phyloP scores from a whole-genome alignment of 2,888 invertebrate genomes.

The Disparrhopalites patrizii region DNA sequence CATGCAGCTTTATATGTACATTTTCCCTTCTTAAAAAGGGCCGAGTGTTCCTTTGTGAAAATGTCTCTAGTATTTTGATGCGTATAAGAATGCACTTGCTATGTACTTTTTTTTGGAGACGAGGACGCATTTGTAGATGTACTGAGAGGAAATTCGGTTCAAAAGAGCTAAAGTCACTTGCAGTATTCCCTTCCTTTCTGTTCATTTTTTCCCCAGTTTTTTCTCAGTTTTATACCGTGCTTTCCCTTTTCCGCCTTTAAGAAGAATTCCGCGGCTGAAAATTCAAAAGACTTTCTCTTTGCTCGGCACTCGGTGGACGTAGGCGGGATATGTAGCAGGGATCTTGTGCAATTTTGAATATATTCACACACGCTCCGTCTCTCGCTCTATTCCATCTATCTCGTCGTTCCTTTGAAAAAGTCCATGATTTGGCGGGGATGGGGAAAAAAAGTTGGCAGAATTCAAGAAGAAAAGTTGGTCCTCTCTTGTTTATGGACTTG shows the following conservation, averaged over 20 bases:
- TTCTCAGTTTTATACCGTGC: no score
- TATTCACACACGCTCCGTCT: not conserved
- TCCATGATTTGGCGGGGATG: not conserved
- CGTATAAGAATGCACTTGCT: not conserved
- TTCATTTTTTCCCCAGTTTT: not conserved
- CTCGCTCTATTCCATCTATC: not conserved
- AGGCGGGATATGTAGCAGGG: no score
- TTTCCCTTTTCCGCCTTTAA: no score
- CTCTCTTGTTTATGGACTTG: conserved; percentile 16
- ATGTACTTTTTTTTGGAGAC: no score
- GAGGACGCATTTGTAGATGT: no score
- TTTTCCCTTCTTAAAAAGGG: not conserved
- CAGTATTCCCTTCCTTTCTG: conserved; percentile 5
- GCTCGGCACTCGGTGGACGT: no score
- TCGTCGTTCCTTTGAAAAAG: not conserved
- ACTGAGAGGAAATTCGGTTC: not conserved
- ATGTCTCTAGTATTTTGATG: not conserved
- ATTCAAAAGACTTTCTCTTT: no score
- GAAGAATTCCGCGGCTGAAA: no score
- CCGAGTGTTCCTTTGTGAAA: not conserved
- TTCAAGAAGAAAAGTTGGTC: conserved; percentile 13
- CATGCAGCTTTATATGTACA: not conserved
- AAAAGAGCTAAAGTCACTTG: conserved; percentile 8
- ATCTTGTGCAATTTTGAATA: not conserved
- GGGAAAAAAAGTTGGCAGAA: not conserved